A percentile compares a stretch with the other conserved stretches of the same genome.
Evolutionary conservation across 2,888 invertebrate genomes (phyloP).

Genomic region (Asteroscopus sphinx): DNA sequence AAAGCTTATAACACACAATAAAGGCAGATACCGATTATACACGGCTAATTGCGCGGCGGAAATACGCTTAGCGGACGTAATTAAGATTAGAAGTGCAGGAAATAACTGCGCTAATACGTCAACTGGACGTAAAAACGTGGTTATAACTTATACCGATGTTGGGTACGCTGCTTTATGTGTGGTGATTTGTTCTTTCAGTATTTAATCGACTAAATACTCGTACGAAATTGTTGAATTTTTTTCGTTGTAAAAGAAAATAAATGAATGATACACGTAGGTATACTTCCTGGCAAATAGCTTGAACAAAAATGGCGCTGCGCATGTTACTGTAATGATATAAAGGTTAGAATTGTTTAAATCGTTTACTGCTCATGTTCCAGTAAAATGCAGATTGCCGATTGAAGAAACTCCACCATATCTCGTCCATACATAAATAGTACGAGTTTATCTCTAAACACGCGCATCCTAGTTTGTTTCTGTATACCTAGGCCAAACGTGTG

Average conservation of each 20-base stretch:
- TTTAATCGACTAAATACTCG: not conserved
- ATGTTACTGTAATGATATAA: too few species aligned
- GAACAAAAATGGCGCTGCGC: too few species aligned
- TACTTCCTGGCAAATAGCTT: too few species aligned
- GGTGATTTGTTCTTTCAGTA: not conserved
- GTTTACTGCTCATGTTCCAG: too few species aligned
- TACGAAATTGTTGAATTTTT: too few species aligned
- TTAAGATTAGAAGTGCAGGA: slow-evolving; percentile 62
- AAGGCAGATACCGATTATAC: slow-evolving; percentile 23
- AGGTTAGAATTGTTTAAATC: too few species aligned
- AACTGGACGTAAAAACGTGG: slow-evolving; percentile 28
- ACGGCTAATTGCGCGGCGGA: slow-evolving; percentile 44
- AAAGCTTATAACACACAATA: slow-evolving; percentile 31
- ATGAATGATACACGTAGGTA: too few species aligned
- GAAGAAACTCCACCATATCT: not conserved
- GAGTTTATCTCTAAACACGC: slow-evolving; percentile 20
- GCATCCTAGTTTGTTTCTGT: slow-evolving; percentile 31
- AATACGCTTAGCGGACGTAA: slow-evolving; percentile 53
- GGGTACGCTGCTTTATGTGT: slow-evolving; percentile 2
- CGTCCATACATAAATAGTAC: slow-evolving; percentile 24
- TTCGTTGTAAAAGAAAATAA: too few species aligned
- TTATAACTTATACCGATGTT: slow-evolving; percentile 3
- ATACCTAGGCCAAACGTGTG: slow-evolving; percentile 18
- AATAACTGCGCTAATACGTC: slow-evolving; percentile 53
- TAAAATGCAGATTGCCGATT: too few species aligned